Base-by-base conservation (phyloP, 92 coral and sea anemone genomes). In the Siderastrea siderea region DNA sequence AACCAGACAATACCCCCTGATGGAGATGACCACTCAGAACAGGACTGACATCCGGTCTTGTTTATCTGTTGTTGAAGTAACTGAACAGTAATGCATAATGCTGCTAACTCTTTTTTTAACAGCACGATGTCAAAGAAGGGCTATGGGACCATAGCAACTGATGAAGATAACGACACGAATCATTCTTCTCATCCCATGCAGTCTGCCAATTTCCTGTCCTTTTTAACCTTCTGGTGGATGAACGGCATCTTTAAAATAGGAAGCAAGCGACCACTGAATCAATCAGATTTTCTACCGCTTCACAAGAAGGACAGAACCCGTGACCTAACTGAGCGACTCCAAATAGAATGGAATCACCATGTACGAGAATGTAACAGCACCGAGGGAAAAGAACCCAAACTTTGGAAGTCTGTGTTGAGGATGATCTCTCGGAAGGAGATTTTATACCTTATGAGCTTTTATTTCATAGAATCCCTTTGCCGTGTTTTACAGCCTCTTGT, bases 221-320 rank as follows among this genome's bases (percentile, higher is more conserved):
- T 67, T 55, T 16, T 81, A 4, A 65, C 76, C 51, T 11, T 81
- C 14, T 11, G 15, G 64, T 81, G 86, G 86, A 81, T 81, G 86
- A 81, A 81, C 65, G 45, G 45, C 16, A 44, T 68, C 44, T 81
- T 81, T 13, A 51, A 17, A 81, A 52, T 17, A 8, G 86, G 86
- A 52, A 70, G 66, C 65, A 68, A 81, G 77, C 75, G 86, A 67
- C 77, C 86, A 26, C 46, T 81, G 49, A 70, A 49, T 6, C 75
- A 81, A 52, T 68, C 86, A 9, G 86, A 81, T 68, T 81, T 81
- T 48, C 64, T 81, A 3, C 77, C 86, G 16, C 86, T 81, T 15
- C 86, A 58, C 45, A 77, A 81, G 44, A 38, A 81, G 10, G 86
- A 81, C 86, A 70, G 67, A 54, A 81, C 86, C 51, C 64, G 77